These are phyloP conservation scores for Salarias fasciatus DNA, from an alignment of 2,797 vertebrate species.

Conservation along the genomic window DNA sequence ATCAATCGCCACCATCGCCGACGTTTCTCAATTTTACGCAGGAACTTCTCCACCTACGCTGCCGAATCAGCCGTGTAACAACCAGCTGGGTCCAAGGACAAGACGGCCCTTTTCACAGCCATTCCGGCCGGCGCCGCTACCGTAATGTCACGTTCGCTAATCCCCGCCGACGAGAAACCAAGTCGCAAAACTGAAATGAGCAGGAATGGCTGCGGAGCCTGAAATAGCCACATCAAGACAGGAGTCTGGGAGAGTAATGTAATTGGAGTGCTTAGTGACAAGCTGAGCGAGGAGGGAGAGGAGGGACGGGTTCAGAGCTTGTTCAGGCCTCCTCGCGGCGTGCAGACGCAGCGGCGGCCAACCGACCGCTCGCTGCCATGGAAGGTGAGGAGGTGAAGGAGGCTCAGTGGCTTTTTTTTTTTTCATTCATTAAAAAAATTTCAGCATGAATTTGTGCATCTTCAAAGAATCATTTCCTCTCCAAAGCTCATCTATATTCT, in stretches of 20 bases:
- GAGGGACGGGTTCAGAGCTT: constrained; percentile 37
- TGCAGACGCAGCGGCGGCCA: constrained; percentile 28
- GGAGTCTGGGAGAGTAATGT: constrained; percentile 64
- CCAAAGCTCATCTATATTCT: too few species aligned
- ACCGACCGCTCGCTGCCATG: constrained; percentile 36
- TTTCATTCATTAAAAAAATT: too few species aligned
- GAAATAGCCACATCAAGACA: constrained; percentile 71
- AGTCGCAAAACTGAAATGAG: constrained; percentile 62
- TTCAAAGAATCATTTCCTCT: too few species aligned
- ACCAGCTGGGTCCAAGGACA: constrained; percentile 56
- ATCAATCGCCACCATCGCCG: too few species aligned
- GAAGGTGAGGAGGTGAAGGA: constrained; percentile 12
- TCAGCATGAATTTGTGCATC: too few species aligned
- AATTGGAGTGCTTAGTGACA: constrained; percentile 61
- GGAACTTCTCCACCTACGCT: too few species aligned
- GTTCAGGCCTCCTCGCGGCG: constrained; percentile 46
- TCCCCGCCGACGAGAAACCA: constrained; percentile 54
- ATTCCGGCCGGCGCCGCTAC: constrained; percentile 40
- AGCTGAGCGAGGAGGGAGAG: constrained; percentile 21
- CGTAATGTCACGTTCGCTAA: constrained; percentile 64
- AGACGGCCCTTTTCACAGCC: constrained; percentile 62
- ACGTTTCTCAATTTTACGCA: too few species aligned
- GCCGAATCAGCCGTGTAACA: too few species aligned
- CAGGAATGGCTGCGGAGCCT: constrained; percentile 56
- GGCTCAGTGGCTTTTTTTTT: not conserved